phyloP scores from a whole-genome alignment of 2,888 invertebrate species.

The Agrenia bidenticulata region DNA sequence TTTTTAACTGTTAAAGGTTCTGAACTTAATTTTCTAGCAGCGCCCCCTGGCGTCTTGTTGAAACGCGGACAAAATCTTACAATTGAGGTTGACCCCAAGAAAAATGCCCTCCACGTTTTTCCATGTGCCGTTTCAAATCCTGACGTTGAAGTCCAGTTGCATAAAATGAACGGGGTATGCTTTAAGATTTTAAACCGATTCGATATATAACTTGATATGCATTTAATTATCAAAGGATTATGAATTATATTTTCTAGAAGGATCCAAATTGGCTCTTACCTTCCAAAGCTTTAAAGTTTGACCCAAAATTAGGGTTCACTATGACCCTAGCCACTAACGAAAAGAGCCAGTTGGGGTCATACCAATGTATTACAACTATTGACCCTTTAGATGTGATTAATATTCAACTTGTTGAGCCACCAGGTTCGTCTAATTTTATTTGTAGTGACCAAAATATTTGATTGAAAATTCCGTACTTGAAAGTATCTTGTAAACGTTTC shows the following conservation, averaged over 20 bases:
- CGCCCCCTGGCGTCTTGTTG: conserved; percentile 36
- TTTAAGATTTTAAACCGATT: no score
- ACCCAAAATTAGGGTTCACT: neutral
- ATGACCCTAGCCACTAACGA: neutral
- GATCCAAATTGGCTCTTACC: neutral
- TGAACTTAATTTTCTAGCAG: conserved; percentile 30
- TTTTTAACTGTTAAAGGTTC: no score
- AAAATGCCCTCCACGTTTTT: conserved; percentile 25
- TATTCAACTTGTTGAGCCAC: neutral
- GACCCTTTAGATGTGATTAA: neutral
- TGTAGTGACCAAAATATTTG: no score
- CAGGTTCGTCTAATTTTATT: neutral
- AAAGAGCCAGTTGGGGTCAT: neutral
- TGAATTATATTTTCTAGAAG: neutral
- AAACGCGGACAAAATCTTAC: conserved; percentile 30
- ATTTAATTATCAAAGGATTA: neutral
- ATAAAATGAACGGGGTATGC: conserved; percentile 17
- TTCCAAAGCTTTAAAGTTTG: neutral
- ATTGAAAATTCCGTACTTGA: no score
- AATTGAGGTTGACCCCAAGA: conserved; percentile 16
- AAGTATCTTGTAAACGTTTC: neutral
- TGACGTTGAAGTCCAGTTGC: conserved; percentile 26
- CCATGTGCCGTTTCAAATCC: conserved; percentile 42
- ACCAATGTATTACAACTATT: neutral
- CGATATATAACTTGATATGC: neutral